A percentile compares a stretch with the other conserved stretches of the same genome.
phyloP scores from a whole-genome alignment of 2,888 invertebrate species.

The Drosophila ochracea region DNA sequence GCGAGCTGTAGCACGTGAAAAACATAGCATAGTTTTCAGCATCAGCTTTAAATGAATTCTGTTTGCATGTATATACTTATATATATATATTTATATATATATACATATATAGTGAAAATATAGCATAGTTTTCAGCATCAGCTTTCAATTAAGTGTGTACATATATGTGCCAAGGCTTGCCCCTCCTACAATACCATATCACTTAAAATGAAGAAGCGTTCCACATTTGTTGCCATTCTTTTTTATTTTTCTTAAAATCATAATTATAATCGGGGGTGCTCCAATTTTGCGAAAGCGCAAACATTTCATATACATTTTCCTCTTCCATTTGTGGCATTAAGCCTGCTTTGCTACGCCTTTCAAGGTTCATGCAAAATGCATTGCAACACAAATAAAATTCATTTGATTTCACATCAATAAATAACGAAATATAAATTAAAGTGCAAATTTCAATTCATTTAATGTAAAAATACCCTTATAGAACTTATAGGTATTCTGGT shows the following conservation, averaged over 20 bases:
- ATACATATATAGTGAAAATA: background rate
- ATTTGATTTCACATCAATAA: background rate
- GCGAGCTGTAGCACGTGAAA: constrained; percentile 48
- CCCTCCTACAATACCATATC: background rate
- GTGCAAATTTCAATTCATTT: background rate
- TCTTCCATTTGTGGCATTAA: background rate
- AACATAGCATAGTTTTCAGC: constrained; percentile 57
- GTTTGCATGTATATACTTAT: constrained; percentile 8
- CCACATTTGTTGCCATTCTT: background rate
- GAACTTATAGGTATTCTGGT: background rate
- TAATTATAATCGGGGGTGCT: background rate
- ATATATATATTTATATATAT: background rate
- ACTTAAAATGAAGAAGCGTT: background rate
- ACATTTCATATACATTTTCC: background rate
- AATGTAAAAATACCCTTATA: background rate
- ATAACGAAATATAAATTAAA: background rate
- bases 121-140: constrained; percentile 48
- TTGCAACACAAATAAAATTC: background rate
- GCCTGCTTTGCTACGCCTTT: background rate
- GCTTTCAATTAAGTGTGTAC: constrained; percentile 63
- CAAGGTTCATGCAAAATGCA: background rate
- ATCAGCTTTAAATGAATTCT: constrained; percentile 67
- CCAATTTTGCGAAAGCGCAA: background rate
- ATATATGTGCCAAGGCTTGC: constrained; percentile 48
- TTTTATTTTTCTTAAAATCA: background rate